Conservation (phyloP, 1,140 invertebrate species). For the Drosophila kurseongensis region DNA sequence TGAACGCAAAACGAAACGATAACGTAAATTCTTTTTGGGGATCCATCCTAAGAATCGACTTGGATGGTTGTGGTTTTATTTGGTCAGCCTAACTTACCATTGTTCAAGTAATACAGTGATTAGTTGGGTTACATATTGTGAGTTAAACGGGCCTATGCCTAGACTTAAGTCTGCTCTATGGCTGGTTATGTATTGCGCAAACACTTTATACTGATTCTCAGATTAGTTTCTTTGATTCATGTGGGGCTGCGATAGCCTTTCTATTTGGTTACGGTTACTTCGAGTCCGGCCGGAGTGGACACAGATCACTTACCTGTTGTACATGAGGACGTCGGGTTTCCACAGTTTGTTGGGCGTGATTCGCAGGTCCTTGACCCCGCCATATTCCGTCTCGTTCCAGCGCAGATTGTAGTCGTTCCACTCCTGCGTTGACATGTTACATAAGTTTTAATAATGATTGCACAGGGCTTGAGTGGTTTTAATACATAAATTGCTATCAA, state of each 20-base stretch:
- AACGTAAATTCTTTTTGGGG: constrained; percentile 22
- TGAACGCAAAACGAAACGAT: constrained; percentile 44
- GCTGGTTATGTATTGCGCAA: constrained; percentile 49
- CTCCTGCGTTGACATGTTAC: constrained; percentile 88
- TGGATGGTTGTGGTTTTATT: constrained; percentile 7
- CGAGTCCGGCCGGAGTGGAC: constrained; percentile 15
- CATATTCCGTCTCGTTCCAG: constrained; percentile 98
- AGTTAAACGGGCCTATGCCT: constrained; percentile 21
- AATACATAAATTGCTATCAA: constrained; percentile 18
- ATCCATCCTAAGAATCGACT: constrained; percentile 3
- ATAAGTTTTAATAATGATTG: constrained; percentile 27
- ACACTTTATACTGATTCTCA: constrained; percentile 50
- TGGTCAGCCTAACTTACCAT: constrained; percentile 55
- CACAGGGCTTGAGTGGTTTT: neutral
- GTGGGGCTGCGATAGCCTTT: constrained; percentile 41
- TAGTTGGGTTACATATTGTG: constrained; percentile 31
- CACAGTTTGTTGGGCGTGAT: constrained; percentile 98
- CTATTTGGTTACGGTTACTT: constrained; percentile 45
- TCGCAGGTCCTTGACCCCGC: constrained; percentile 95
- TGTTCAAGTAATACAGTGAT: constrained; percentile 35
- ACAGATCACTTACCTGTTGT: constrained; percentile 94
- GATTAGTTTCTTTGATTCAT: constrained; percentile 48
- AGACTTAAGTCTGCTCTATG: constrained; percentile 25
- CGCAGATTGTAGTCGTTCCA: constrained; percentile 98
- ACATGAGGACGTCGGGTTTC: constrained; percentile 99